Conservation (phyloP, 2,888 invertebrate species). For the Andrena praecox region DNA sequence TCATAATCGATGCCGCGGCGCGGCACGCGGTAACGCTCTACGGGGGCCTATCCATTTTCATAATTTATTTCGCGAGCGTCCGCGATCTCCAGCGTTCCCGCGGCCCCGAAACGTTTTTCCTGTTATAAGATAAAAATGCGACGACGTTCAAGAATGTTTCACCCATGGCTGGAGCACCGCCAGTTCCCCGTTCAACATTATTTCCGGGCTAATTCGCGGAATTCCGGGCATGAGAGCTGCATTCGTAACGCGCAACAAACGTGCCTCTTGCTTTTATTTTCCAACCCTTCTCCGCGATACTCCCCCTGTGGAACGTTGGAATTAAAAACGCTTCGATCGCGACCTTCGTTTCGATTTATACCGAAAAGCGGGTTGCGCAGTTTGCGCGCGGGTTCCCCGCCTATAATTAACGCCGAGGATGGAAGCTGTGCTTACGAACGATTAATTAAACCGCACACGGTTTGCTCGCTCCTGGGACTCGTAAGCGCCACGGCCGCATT, state of each 20-base stretch:
- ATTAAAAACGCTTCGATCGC: slow-evolving; percentile 23
- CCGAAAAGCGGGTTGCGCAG: slow-evolving; percentile 8
- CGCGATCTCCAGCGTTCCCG: background rate
- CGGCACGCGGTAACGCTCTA: background rate
- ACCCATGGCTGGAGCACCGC: slow-evolving; percentile 13
- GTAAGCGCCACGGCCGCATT: slow-evolving; percentile 61
- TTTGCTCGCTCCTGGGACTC: slow-evolving; percentile 59
- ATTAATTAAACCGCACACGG: slow-evolving; percentile 69
- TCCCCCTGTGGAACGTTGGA: background rate
- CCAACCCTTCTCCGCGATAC: background rate
- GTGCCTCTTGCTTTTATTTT: background rate
- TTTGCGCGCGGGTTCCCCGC: slow-evolving; percentile 19
- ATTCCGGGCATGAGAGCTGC: background rate
- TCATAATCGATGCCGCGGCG: slow-evolving; percentile 15
- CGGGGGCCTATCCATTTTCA: background rate
- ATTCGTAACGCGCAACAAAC: slow-evolving; percentile 5
- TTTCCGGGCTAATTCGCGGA: slow-evolving; percentile 41
- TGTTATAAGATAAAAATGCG: background rate
- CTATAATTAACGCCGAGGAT: slow-evolving; percentile 60
- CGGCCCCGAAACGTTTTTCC: background rate
- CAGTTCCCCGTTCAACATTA: slow-evolving; percentile 24
- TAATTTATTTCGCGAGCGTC: slow-evolving; percentile 7
- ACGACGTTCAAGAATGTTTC: slow-evolving; percentile 10
- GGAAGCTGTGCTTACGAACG: slow-evolving; percentile 63
- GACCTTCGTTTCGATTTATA: slow-evolving; percentile 30